Conservation (phyloP, 2,797 vertebrate genomes). For the Orestias chungarensis region DNA sequence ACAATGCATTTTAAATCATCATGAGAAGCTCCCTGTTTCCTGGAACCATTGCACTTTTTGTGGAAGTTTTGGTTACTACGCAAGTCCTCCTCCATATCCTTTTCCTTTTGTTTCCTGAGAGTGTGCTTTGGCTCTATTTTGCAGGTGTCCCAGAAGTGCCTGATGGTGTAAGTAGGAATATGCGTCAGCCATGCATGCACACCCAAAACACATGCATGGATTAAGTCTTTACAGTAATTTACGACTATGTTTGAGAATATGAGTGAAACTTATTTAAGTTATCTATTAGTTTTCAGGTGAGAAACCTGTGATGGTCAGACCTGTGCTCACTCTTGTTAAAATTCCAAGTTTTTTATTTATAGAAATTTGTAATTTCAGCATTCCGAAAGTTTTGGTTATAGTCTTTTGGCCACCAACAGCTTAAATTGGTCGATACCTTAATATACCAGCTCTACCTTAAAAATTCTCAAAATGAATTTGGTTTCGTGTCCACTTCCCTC, state of each 20-base stretch:
- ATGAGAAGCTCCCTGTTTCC: constrained; percentile 22
- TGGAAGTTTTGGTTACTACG: constrained; percentile 9
- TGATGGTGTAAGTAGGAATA: constrained; percentile 70
- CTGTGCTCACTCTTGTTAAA: no score
- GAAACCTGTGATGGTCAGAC: neutral
- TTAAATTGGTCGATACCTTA: no score
- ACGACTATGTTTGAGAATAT: neutral
- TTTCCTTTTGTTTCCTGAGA: constrained; percentile 56
- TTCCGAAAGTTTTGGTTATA: no score
- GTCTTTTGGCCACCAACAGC: no score
- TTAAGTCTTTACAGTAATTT: constrained; percentile 17
- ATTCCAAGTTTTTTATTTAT: neutral
- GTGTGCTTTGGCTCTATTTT: constrained; percentile 56
- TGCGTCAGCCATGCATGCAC: constrained; percentile 14
- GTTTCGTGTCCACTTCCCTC: no score
- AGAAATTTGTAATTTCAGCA: no score
- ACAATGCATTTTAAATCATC: constrained; percentile 2
- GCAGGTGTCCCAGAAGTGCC: constrained; percentile 67
- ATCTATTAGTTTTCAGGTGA: neutral
- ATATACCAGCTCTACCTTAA: no score
- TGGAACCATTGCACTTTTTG: constrained; percentile 20
- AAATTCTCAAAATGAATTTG: no score
- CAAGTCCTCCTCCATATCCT: constrained; percentile 36
- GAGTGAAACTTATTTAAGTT: neutral
- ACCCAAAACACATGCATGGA: constrained; percentile 6